A percentile compares a stretch with the other conserved stretches of the same genome.
phyloP scores from a whole-genome alignment of 2,113 vertebrate genomes.

The Paracanthobrama guichenoti region DNA sequence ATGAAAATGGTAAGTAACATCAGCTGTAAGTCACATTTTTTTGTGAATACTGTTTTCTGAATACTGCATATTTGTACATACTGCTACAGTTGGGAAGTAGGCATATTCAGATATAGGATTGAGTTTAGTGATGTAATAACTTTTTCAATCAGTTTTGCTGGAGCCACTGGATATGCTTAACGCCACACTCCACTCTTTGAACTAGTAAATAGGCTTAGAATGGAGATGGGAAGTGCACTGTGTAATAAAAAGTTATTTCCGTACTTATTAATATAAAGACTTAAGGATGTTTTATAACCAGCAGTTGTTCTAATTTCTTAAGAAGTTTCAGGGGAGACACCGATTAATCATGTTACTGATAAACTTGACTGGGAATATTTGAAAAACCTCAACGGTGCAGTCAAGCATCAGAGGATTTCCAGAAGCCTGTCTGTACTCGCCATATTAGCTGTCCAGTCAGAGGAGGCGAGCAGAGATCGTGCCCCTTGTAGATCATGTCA shows the following conservation, averaged over 20 bases:
- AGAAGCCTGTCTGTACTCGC: slow-evolving; percentile 12
- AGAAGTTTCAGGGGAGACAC: slow-evolving; percentile 1
- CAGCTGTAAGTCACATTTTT: not conserved
- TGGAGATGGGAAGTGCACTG: slow-evolving; percentile 15
- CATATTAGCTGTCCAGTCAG: slow-evolving; percentile 46
- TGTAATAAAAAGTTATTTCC: slow-evolving; percentile 20
- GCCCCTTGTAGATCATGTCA: slow-evolving; percentile 54
- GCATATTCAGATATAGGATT: slow-evolving; percentile 1
- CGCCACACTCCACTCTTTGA: slow-evolving; percentile 32
- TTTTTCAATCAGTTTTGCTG: slow-evolving; percentile 36
- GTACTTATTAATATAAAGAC: slow-evolving; percentile 36
- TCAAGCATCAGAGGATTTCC: not conserved
- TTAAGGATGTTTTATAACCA: slow-evolving; percentile 39
- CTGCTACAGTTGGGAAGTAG: not conserved
- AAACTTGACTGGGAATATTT: slow-evolving; percentile 14
- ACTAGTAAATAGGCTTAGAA: slow-evolving; percentile 40
- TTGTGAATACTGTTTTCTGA: not conserved
- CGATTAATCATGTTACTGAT: slow-evolving; percentile 38
- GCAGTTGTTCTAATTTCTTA: not conserved
- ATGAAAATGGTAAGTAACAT: too few relatives aligned
- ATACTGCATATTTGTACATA: not conserved
- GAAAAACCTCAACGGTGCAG: slow-evolving; percentile 24
- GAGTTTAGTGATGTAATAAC: slow-evolving; percentile 37
- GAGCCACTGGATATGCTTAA: slow-evolving; percentile 6
- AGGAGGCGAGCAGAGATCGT: slow-evolving; percentile 39